These are phyloP conservation scores for Himantopus leucocephalus DNA, from an alignment of 2,113 vertebrate genomes.

Conservation along the genomic window DNA sequence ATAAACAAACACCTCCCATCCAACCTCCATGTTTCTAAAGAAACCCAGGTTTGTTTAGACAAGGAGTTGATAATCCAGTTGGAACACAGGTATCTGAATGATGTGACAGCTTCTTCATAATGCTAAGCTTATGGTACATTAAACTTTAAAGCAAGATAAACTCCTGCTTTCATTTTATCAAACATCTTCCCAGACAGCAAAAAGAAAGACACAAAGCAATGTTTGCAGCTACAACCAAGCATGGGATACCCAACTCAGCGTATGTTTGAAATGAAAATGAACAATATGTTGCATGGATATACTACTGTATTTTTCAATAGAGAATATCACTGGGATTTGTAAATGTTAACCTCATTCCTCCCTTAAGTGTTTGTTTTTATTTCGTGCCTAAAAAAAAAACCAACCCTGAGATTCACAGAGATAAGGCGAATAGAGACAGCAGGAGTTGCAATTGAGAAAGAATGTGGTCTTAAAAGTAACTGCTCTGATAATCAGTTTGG, in stretches of 20 bases:
- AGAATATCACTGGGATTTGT: constrained; percentile 34
- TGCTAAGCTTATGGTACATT: constrained; percentile 67
- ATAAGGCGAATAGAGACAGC: neutral
- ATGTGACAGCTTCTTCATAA: constrained; percentile 68
- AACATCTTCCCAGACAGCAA: constrained; percentile 49
- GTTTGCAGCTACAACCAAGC: constrained; percentile 30
- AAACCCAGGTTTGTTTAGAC: constrained; percentile 60
- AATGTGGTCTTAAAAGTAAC: neutral
- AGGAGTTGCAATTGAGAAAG: neutral
- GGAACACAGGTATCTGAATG: constrained; percentile 58
- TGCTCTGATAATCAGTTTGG: neutral
- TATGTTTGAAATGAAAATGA: constrained; percentile 57
- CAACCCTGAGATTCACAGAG: neutral
- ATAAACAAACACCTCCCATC: constrained; percentile 46
- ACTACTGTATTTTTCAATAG: neutral
- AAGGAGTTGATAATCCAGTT: constrained; percentile 60
- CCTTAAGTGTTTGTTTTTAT: neutral
- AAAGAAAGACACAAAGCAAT: constrained; percentile 56
- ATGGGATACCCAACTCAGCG: constrained; percentile 7
- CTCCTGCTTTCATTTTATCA: constrained; percentile 64
- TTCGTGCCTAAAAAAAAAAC: neutral
- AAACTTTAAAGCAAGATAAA: constrained; percentile 70
- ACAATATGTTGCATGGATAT: constrained; percentile 11
- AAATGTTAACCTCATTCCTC: constrained; percentile 23
- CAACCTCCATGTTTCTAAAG: constrained; percentile 38